Evolutionary conservation across 2,113 vertebrate genomes (phyloP), one percentile per base, ranked within the genome.

Genomic region (Nasalis larvatus): DNA sequence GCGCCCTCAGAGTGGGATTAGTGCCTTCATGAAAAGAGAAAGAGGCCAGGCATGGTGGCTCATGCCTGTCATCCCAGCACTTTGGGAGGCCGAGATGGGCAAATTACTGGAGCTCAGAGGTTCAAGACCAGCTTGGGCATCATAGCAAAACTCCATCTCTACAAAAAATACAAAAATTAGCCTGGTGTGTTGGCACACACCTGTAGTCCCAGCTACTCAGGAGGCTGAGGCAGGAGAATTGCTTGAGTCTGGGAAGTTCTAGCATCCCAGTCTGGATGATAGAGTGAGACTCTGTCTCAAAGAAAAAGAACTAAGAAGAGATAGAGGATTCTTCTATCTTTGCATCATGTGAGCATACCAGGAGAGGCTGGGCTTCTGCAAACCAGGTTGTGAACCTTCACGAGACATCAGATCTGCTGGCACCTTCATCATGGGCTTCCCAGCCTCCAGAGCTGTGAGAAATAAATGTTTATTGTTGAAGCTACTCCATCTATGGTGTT

Each of bases 21-120:
- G 30, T 12, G 3, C 17, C 35, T 5, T 80, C 4, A 20, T 23
- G 60, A 11, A 40, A 23, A 45, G 40, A 58, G 18, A 27, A 32
- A 80, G 66, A 68, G 66, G 14, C 32, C 0, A 0, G 32, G 32
- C 66, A 35, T 0, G 0, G 32, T n/a, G 66, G 66, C 66, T 68
- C 66, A 68, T 30, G 32, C 32, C 16, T 16, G 66, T 35, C 12
- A n/a, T 68, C 32, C 66, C 32, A 68, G 32, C 66, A n/a, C 66
- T 68, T 68, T 68, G 66, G 66, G 32, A 35, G 32, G 3, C 32
- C 2, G 6, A 68, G 66, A 32, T 35, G 32, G 32, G 66, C 16
- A 35, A 18, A 68, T 68, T 17, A 18, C 32, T 8, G 2, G 66
- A 68, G 66, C 3, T 35, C 66, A 35, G 30, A 68, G 1, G 32